Base-by-base conservation (phyloP, 2,888 invertebrate species). In the Rotaria sp. region DNA sequence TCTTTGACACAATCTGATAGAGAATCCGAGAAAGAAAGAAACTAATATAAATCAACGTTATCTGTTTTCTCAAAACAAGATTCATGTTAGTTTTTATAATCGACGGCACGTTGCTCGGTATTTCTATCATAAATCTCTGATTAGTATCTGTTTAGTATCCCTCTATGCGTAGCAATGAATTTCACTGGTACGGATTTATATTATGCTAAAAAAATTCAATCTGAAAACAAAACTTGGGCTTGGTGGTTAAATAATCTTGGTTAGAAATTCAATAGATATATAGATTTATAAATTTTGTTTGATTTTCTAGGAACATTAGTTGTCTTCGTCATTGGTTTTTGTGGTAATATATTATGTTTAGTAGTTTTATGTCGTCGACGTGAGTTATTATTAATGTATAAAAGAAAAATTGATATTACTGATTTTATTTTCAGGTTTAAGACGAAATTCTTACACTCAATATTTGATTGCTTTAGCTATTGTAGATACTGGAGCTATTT, bases 271-370 rank as follows among this genome's bases (percentile, higher is more conserved):
- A 26, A 45, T 45, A 8, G 0, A 11, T 13, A 38, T 80, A 11
- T 11, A 45, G 18, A 45, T 13, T 41, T 41, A 26, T 8, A 45
- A 21, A 24, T 80, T 45, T 45, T 1, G 18, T 80, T 41, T n/a
- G 10, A 1, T 75, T 41, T 80, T 80, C 45, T n/a, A 80, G 80
- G 80, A 13, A 80, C 80, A 45, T 45, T 80, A n/a, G 41, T n/a
- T 80, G 45, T 80, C 2, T 80, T 80, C 15, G n/a, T 80, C 0
- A 45, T 80, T n/a, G 80, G 80, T 45, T 45, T 80, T n/a, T 80
- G 45, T 80, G 80, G 80, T n/a, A 80, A 80, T 35, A 80, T 80
- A 15, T 45, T 80, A 80, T 80, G 80, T 80, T n/a, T 80, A 45
- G 1, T 80, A 15, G 80, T 80, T 1, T 13, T 80, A n/a, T 45